These are phyloP conservation scores for Notothenia rossii DNA, from an alignment of 2,113 vertebrate species.

Conservation along the genomic window DNA sequence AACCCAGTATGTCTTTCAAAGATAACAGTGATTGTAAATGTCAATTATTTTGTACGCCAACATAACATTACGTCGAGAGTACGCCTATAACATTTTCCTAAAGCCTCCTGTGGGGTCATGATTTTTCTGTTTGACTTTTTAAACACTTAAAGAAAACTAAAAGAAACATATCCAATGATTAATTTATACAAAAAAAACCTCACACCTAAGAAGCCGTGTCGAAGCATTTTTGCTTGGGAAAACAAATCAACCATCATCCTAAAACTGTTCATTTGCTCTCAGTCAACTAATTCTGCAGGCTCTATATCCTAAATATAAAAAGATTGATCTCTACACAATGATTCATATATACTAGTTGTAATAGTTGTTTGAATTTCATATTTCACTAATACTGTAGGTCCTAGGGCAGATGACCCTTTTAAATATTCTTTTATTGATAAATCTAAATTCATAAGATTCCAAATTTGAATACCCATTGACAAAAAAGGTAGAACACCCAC, in stretches of 20 bases:
- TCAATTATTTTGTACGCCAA: not conserved
- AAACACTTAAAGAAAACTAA: too few relatives aligned
- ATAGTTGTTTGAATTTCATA: not conserved
- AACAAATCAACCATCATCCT: not conserved
- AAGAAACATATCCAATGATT: too few relatives aligned
- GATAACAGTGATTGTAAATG: conserved; percentile 10
- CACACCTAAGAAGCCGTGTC: not conserved
- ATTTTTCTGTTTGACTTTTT: too few relatives aligned
- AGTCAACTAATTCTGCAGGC: not conserved
- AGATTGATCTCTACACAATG: not conserved
- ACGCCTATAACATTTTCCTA: not conserved
- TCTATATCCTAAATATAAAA: not conserved
- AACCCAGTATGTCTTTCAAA: conserved; percentile 44
- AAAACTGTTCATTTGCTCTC: not conserved
- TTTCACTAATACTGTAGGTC: not conserved
- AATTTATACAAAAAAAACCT: too few relatives aligned
- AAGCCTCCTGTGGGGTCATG: not conserved
- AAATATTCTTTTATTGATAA: too few relatives aligned
- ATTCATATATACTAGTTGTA: not conserved
- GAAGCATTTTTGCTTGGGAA: not conserved
- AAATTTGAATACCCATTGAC: too few relatives aligned
- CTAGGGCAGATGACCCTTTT: too few relatives aligned
- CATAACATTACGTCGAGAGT: too few relatives aligned
- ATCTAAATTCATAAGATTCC: too few relatives aligned
- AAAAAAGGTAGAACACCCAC: too few relatives aligned